Percentiles rank a stretch among this genome's conserved stretches.
Conservation (phyloP, 2,888 invertebrate genomes). For the Hymenopus coronatus region DNA sequence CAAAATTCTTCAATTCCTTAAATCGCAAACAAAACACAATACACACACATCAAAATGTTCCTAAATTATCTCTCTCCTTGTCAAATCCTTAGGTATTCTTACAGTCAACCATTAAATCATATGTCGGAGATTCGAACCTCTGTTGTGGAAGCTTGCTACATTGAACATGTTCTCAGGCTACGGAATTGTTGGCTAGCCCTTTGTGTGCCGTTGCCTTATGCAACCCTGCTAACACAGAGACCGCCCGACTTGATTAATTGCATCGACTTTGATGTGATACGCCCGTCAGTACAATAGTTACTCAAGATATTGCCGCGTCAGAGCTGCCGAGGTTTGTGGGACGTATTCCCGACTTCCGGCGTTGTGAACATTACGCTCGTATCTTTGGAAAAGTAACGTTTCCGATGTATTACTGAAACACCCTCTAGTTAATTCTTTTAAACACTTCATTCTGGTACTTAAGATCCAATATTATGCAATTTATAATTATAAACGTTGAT, state of each 20-base stretch:
- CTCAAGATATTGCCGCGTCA: not conserved
- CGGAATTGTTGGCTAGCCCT: not conserved
- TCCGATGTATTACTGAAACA: too few species aligned
- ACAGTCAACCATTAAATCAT: not conserved
- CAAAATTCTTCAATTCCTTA: too few species aligned
- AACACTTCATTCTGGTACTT: too few species aligned
- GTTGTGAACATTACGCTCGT: not conserved
- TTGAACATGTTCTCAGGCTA: not conserved
- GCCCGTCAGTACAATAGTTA: not conserved
- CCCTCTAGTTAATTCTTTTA: too few species aligned
- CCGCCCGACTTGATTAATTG: not conserved
- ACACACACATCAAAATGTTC: too few species aligned
- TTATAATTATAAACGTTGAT: too few species aligned
- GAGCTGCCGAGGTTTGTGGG: not conserved
- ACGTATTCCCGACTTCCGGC: not conserved
- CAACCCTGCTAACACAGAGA: not conserved
- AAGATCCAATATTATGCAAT: too few species aligned
- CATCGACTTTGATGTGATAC: not conserved
- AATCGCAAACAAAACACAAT: too few species aligned
- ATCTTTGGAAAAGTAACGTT: too few species aligned
- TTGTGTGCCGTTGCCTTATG: not conserved
- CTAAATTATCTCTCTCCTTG: too few species aligned
- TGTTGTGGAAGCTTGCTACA: not conserved
- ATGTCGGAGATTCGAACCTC: not conserved
- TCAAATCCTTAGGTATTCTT: not conserved